Conservation (phyloP, 2,888 invertebrate species). For the Eupsilia transversa region DNA sequence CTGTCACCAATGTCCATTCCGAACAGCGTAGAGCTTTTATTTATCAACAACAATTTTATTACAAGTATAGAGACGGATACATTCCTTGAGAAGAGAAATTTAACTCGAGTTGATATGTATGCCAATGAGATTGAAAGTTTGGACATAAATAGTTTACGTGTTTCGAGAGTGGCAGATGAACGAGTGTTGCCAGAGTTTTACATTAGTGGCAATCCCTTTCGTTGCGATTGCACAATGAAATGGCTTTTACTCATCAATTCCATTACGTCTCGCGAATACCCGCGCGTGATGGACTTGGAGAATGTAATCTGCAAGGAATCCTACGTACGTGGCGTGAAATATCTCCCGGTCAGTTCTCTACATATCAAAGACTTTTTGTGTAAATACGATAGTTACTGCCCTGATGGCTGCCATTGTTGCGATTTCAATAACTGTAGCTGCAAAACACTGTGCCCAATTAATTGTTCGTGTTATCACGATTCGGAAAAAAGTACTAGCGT, state of each 20-base stretch:
- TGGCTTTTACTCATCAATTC: slow-evolving; percentile 97
- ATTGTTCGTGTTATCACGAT: slow-evolving; percentile 98
- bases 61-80: slow-evolving; percentile 95
- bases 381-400: slow-evolving; percentile 97
- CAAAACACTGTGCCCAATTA: slow-evolving; percentile 97
- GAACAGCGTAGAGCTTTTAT: slow-evolving; percentile 95
- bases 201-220: slow-evolving; percentile 97
- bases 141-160: slow-evolving; percentile 94
- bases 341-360: slow-evolving; percentile 94
- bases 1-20: slow-evolving; percentile 95
- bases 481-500: slow-evolving; percentile 97
- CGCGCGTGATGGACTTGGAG: slow-evolving; percentile 96
- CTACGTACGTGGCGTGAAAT: slow-evolving; percentile 94
- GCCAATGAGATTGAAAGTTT: slow-evolving; percentile 96
- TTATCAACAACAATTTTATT: slow-evolving; percentile 97
- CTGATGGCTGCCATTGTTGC: slow-evolving; percentile 97
- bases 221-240: slow-evolving; percentile 98
- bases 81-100: slow-evolving; percentile 95
- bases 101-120: slow-evolving; percentile 97
- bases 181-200: slow-evolving; percentile 96
- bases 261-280: slow-evolving; percentile 95
- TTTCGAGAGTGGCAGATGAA: slow-evolving; percentile 93
- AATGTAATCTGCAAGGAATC: slow-evolving; percentile 96
- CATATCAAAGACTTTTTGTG: slow-evolving; percentile 96
- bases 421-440: slow-evolving; percentile 98